phyloP scores from a whole-genome alignment of 2,888 invertebrate genomes.

The Schizaphis graminum region DNA sequence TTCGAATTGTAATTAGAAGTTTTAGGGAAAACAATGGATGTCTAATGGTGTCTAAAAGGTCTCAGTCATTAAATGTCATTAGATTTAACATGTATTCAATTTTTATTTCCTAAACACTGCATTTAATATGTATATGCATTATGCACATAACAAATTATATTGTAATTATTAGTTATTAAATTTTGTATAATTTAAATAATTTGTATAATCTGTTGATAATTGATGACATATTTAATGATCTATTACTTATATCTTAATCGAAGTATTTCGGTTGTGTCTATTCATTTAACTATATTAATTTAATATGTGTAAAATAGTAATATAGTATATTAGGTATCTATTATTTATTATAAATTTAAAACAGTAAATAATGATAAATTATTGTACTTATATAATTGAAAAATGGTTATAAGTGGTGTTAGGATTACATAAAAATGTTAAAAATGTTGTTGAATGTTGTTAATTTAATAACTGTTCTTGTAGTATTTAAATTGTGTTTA shows the following conservation, averaged over 20 bases:
- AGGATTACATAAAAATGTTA: background rate
- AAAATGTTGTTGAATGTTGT: background rate
- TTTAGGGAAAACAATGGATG: constrained; percentile 50
- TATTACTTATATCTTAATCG: background rate
- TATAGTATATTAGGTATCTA: background rate
- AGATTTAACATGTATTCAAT: constrained; percentile 20
- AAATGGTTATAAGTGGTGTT: background rate
- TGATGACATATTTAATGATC: background rate
- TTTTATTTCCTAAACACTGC: background rate
- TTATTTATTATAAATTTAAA: background rate
- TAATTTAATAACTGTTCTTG: background rate
- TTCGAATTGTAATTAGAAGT: constrained; percentile 59
- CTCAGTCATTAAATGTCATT: background rate
- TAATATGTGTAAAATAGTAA: background rate
- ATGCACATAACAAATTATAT: background rate
- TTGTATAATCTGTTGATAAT: background rate
- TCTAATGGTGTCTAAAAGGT: constrained; percentile 54
- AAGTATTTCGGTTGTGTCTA: background rate
- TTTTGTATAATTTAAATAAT: background rate
- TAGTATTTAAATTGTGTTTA: background rate
- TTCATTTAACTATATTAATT: background rate
- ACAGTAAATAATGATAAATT: background rate
- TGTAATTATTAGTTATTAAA: background rate
- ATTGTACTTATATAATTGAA: background rate
- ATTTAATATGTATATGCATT: background rate